A percentile compares a stretch with the other conserved stretches of the same genome.
These are phyloP conservation scores for Priocnemis perturbator DNA, from an alignment of 2,888 invertebrate species.

Conservation along the genomic window DNA sequence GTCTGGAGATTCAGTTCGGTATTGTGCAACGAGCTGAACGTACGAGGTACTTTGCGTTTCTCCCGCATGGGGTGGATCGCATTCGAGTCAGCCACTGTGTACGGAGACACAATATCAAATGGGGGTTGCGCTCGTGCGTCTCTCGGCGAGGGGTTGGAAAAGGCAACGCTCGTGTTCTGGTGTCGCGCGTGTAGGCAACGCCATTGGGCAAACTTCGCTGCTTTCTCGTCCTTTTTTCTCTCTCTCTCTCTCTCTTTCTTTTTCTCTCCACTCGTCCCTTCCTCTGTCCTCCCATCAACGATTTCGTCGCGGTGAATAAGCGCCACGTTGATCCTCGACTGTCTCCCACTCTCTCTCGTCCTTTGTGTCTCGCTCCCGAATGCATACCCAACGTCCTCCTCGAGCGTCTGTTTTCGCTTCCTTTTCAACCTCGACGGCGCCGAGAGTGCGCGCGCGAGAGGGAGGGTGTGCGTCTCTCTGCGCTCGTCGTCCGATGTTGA, in stretches of 20 bases:
- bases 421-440: too few species aligned
- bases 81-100: constrained; percentile 6
- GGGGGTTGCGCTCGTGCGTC: constrained; percentile 5
- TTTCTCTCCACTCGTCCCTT: too few species aligned
- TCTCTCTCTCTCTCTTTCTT: too few species aligned
- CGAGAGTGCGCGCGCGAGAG: too few species aligned
- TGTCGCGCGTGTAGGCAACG: not conserved
- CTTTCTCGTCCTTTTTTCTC: not conserved
- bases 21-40: constrained; percentile 37
- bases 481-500: too few species aligned
- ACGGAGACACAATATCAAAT: constrained; percentile 37
- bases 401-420: not conserved
- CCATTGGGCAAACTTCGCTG: constrained; percentile 2
- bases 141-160: not conserved
- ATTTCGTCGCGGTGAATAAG: constrained; percentile 15
- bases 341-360: constrained; percentile 6
- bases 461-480: too few species aligned
- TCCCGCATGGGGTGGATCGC: constrained; percentile 23
- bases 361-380: constrained; percentile 10
- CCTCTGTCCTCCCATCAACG: constrained; percentile 7
- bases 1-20: constrained; percentile 38
- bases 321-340: constrained; percentile 26
- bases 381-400: constrained; percentile 8
- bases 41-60: constrained; percentile 27
- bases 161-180: not conserved